phyloP scores from a whole-genome alignment of 2,113 vertebrate genomes.

The Balaeniceps rex region DNA sequence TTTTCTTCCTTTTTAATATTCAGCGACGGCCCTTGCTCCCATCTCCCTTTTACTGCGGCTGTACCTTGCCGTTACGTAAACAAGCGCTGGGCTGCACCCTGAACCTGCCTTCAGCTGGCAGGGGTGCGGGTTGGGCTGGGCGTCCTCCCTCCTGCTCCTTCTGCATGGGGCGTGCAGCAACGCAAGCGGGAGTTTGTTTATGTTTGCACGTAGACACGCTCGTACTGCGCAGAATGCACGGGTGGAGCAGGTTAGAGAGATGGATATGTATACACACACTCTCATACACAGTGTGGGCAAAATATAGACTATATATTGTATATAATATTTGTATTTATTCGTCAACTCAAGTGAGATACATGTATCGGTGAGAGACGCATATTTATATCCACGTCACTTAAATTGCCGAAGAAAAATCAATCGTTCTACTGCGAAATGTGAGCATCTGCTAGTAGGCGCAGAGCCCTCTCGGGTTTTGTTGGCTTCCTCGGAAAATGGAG shows the following conservation, averaged over 20 bases:
- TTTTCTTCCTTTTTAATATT: neutral
- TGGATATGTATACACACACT: fast-evolving
- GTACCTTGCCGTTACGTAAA: constrained; percentile 38
- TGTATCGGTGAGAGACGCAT: too few species aligned
- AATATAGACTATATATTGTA: fast-evolving
- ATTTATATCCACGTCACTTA: too few species aligned
- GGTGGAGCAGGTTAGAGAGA: fast-evolving
- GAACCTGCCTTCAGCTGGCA: neutral
- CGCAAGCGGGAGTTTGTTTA: fast-evolving
- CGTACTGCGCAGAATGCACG: fast-evolving
- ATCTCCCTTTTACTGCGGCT: neutral
- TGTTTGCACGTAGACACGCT: fast-evolving
- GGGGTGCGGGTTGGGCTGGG: neutral
- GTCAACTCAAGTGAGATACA: too few species aligned
- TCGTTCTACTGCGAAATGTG: neutral
- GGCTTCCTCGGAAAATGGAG: neutral
- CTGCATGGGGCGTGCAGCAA: neutral
- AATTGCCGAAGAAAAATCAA: neutral
- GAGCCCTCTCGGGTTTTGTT: neutral
- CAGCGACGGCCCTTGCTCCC: neutral
- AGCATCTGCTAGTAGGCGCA: neutral
- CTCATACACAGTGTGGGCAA: fast-evolving
- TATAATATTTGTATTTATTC: neutral
- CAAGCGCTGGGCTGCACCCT: neutral
- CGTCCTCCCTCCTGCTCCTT: neutral